Conservation (phyloP, 35 echinoderm and acorn worm species). For the Hemicentrotus pulcherrimus region DNA sequence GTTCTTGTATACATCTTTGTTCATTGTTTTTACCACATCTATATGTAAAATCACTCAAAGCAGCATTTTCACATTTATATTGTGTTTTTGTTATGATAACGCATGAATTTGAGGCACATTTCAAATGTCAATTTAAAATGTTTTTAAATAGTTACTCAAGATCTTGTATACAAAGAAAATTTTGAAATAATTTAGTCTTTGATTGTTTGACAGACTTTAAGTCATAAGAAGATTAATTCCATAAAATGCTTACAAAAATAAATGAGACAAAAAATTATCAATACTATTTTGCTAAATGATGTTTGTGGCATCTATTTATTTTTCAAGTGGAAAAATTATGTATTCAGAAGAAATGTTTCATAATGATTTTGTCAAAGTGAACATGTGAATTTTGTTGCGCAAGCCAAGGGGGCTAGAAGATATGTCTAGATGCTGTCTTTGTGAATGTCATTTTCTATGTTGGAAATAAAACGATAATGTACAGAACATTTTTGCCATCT, state of each 20-base stretch:
- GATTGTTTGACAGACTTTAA: background rate
- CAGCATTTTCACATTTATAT: background rate
- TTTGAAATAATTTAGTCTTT: background rate
- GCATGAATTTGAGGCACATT: background rate
- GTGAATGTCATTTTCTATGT: background rate
- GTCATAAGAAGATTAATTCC: background rate
- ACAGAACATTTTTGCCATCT: background rate
- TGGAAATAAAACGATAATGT: background rate
- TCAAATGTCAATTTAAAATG: background rate
- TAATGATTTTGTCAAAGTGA: no score
- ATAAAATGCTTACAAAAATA: background rate
- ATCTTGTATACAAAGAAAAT: no score
- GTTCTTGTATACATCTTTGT: background rate
- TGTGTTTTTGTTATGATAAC: background rate
- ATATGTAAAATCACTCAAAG: background rate
- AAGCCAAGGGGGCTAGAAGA: background rate
- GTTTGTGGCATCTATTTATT: slow-evolving; percentile 12
- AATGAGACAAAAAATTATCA: background rate
- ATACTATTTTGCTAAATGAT: background rate
- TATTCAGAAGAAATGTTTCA: background rate
- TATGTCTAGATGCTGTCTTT: background rate
- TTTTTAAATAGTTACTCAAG: background rate
- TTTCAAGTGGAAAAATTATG: background rate
- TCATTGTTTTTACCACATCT: background rate
- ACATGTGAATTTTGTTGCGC: background rate